Base-by-base conservation (phyloP, 2,797 vertebrate genomes). In the Acanthurus tractus region DNA sequence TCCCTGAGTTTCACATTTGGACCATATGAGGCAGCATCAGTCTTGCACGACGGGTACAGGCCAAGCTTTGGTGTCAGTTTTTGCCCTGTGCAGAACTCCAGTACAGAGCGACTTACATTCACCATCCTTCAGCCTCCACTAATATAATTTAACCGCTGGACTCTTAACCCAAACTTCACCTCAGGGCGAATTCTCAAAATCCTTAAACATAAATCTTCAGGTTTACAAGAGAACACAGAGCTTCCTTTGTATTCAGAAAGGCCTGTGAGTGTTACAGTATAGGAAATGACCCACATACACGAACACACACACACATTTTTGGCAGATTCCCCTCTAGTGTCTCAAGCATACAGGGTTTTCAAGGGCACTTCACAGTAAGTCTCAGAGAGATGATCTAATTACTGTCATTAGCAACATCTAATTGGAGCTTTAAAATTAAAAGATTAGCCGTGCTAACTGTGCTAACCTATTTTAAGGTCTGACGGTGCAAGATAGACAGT, bases 301-400 rank as follows among this genome's bases (percentile, higher is more conserved):
- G 38, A 18, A 25, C 42, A 38, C 10, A 54, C 38, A 69, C 52
- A 46, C 44, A 8, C 46, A 3, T 53, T 65, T 66, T 58, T 34
- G 55, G 25, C 59, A 66, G 55, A 76, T 49, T 62, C 45, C 23
- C 29, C 72, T 69, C n/a, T 25, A 66, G 50, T 57, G 61, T 86
- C 52, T 84, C 2, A 25, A 63, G 25, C 55, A 79, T 56, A 52
- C 54, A 29, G 67, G 23, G 46, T 22, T 80, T 79, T 83, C 78
- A 88, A 89, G 88, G 90, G 38, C 87, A 89, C 76, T 62, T 64
- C 10, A 2, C 75, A 61, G 71, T 1, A 63, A 63, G 76, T 83
- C 66, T 81, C 69, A 18, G 44, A 76, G 71, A 81, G 82, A 89
- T 86, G 57, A 88, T 91, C 79, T 90, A 86, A 92, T 92, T 88